Base-by-base conservation (phyloP, 2,888 invertebrate species). In the Pristionchus mayeri region DNA sequence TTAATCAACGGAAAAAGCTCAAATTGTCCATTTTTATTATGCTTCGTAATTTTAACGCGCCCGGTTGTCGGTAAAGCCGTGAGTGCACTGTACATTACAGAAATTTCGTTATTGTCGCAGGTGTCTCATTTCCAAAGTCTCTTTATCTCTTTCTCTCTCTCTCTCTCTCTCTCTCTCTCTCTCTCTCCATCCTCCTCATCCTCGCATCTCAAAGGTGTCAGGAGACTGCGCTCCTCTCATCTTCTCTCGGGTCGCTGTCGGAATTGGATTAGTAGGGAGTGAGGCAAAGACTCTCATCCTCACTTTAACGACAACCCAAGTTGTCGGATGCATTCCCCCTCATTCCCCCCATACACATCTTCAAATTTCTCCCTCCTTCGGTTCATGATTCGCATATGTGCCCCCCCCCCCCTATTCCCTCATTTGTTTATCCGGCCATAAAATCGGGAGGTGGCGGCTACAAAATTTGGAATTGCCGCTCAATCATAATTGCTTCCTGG, bases 231-330 rank as follows among this genome's bases (percentile, higher is more conserved):
- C n/a, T 34, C 63, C 30, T 63, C 63, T 63, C 34, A 30, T 63
- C 63, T 18, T 27, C 27, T 9, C 60, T 63, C 63, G 63, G 63
- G 63, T 63, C 63, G 63, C 16, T 6, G 21, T 18, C 18, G 71
- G 40, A 71, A 71, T 71, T 71, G 71, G 71, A 71, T 71, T 71
- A 71, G 71, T 71, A 71, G 71, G n/a, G 71, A 44, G 71, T 40
- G 71, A 44, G 71, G 71, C 71, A 71, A 71, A 71, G 40, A 71
- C 71, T 71, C 71, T 71, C 71, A 71, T 71, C 71, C 71, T 71
- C 71, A 71, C 71, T 71, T 63, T 71, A 71, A 71, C 71, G 71
- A 71, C 71, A 71, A 44, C 71, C 71, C 71, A 71, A 71, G 71
- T 71, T 71, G 71, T 71, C 71, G 71, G 40, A 71, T 71, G 71